Percentiles rank a stretch among this genome's conserved stretches.
These are phyloP conservation scores for Rhynchonema sp. DNA, from an alignment of 2,888 invertebrate species.

Conservation along the genomic window DNA sequence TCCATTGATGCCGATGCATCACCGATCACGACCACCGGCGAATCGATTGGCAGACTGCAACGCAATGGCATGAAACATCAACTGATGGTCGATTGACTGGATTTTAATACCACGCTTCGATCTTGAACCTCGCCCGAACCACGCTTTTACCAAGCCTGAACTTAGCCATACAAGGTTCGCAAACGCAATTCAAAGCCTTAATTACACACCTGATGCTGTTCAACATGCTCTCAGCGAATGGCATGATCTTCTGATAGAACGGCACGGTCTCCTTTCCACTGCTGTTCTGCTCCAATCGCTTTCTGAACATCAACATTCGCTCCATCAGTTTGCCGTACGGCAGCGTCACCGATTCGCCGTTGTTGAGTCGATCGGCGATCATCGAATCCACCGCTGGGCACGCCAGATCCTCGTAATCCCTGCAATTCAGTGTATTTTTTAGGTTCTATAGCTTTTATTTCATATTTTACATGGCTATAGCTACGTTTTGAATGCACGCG, in stretches of 20 bases:
- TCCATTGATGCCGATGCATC: constrained; percentile 31
- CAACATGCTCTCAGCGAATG: constrained; percentile 20
- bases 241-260: constrained; percentile 20
- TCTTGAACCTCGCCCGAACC: too few species aligned
- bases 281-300: background rate
- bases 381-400: constrained; percentile 23
- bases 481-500: too few species aligned
- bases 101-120: too few species aligned
- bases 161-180: too few species aligned
- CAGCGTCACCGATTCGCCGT: constrained; percentile 20
- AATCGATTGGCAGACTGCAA: constrained; percentile 23
- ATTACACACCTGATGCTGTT: constrained; percentile 18
- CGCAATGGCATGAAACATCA: background rate
- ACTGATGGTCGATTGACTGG: too few species aligned
- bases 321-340: constrained; percentile 30
- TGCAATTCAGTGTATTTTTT: constrained; percentile 10
- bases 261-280: constrained; percentile 8
- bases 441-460: too few species aligned
- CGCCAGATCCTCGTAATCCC: constrained; percentile 30
- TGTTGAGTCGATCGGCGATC: constrained; percentile 18
- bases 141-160: too few species aligned
- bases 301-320: constrained; percentile 21
- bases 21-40: constrained; percentile 30
- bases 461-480: too few species aligned
- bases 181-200: background rate